Conservation (phyloP, 2,888 invertebrate species). For the Adelognathus sp. region DNA sequence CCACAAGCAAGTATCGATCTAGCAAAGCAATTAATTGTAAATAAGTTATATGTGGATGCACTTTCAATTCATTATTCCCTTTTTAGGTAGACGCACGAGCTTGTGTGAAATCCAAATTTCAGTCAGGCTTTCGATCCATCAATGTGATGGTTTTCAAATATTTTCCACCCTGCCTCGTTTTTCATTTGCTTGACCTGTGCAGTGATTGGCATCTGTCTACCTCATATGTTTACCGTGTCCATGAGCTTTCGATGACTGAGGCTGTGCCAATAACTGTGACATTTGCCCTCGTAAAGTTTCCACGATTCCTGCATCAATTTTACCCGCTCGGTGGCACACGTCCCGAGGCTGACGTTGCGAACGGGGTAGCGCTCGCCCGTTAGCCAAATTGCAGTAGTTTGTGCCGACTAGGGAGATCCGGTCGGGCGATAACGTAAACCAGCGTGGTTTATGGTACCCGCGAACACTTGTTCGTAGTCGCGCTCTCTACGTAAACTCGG, state of each 20-base stretch:
- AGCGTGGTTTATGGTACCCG: constrained; percentile 76
- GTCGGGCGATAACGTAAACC: constrained; percentile 76
- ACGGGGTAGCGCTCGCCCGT: constrained; percentile 59
- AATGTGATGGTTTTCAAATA: no score
- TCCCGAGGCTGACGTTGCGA: neutral
- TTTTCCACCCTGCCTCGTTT: neutral
- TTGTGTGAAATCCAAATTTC: no score
- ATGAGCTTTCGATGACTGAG: neutral
- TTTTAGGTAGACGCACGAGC: no score
- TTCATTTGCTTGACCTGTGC: neutral
- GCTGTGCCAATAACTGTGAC: neutral
- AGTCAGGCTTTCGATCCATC: no score
- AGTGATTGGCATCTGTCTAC: neutral
- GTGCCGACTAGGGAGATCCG: constrained; percentile 74
- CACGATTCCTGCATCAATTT: constrained; percentile 53
- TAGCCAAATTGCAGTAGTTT: constrained; percentile 76
- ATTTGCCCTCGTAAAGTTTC: constrained; percentile 12
- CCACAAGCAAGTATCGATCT: no score
- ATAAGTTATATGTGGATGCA: no score
- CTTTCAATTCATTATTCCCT: no score
- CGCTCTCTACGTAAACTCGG: constrained; percentile 18
- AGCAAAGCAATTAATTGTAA: no score
- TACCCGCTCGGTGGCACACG: constrained; percentile 35
- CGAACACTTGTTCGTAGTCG: constrained; percentile 65
- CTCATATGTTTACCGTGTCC: neutral